These are phyloP conservation scores for Lordiphosa mommai DNA, from an alignment of 1,140 invertebrate genomes.

Conservation along the genomic window DNA sequence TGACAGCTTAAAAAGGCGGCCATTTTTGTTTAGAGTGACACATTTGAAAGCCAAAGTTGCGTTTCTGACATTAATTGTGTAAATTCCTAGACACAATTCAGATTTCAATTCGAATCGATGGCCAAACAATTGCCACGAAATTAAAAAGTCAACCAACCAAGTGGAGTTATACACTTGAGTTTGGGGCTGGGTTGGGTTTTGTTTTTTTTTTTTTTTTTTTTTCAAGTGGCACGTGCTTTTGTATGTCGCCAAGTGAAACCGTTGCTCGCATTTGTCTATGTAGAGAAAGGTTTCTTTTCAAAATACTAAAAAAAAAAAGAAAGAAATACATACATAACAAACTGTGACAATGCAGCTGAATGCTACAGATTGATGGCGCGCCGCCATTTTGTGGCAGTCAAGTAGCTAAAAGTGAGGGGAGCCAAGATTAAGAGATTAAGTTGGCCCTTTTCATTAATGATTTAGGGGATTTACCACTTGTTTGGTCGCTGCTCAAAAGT, in stretches of 20 bases:
- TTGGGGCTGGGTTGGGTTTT: constrained; percentile 14
- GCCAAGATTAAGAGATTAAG: constrained; percentile 14
- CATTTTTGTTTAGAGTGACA: constrained; percentile 43
- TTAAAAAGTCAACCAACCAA: constrained; percentile 56
- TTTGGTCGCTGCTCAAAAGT: background rate
- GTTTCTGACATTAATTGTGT: constrained; percentile 65
- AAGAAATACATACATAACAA: constrained; percentile 33
- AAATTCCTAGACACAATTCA: constrained; percentile 57
- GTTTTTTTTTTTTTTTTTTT: constrained; percentile 34
- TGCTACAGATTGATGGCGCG: constrained; percentile 59
- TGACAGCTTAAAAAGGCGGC: constrained; percentile 26
- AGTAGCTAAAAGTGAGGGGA: too few species aligned
- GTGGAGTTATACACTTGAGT: constrained; percentile 8
- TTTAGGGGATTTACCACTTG: too few species aligned
- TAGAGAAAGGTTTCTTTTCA: constrained; percentile 67
- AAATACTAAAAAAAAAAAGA: constrained; percentile 13
- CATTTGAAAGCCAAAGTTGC: constrained; percentile 46
- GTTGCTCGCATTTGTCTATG: constrained; percentile 61
- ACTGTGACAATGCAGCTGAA: constrained; percentile 46
- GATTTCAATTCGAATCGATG: constrained; percentile 61
- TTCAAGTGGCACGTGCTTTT: constrained; percentile 75
- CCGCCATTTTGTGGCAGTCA: constrained; percentile 46
- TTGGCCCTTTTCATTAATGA: background rate
- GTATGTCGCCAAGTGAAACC: constrained; percentile 59
- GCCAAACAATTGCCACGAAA: constrained; percentile 69